phyloP scores from a whole-genome alignment of 2,113 vertebrate genomes.

The Talpa occidentalis region DNA sequence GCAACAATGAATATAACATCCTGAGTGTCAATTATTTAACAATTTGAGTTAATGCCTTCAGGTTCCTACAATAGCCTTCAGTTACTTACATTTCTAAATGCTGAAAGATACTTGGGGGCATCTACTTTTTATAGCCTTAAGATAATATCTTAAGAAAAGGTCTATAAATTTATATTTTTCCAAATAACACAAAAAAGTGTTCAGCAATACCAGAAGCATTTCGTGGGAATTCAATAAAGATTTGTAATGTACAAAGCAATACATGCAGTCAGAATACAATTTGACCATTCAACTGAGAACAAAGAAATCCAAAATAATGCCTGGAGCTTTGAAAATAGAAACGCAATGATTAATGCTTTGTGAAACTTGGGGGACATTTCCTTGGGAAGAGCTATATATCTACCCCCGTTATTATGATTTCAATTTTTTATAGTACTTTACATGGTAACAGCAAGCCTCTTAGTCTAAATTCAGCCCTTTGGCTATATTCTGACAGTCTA shows the following conservation, averaged over 20 bases:
- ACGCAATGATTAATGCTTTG: slow-evolving; percentile 61
- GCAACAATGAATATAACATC: not conserved
- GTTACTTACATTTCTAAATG: slow-evolving; percentile 4
- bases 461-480: slow-evolving; percentile 58
- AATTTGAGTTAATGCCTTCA: not conserved
- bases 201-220: slow-evolving; percentile 44
- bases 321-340: slow-evolving; percentile 52
- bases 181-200: not conserved
- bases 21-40: not conserved
- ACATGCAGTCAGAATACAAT: slow-evolving; percentile 44
- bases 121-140: not conserved
- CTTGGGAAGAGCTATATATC: slow-evolving; percentile 45
- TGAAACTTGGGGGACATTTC: slow-evolving; percentile 56
- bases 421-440: slow-evolving; percentile 56
- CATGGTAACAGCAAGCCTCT: slow-evolving; percentile 29
- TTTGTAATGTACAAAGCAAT: not conserved
- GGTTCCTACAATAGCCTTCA: not conserved
- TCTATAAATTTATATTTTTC: slow-evolving; percentile 38
- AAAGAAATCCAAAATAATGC: slow-evolving; percentile 56
- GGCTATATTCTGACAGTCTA: slow-evolving; percentile 69
- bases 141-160: slow-evolving; percentile 37
- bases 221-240: slow-evolving; percentile 53
- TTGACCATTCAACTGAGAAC: slow-evolving; percentile 52
- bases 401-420: slow-evolving; percentile 57
- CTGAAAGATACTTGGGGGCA: not conserved